Evolutionary conservation across 2,797 vertebrate genomes (phyloP), one percentile per base, ranked within the genome.

Genomic region (Dromococcyx pavoninus): DNA sequence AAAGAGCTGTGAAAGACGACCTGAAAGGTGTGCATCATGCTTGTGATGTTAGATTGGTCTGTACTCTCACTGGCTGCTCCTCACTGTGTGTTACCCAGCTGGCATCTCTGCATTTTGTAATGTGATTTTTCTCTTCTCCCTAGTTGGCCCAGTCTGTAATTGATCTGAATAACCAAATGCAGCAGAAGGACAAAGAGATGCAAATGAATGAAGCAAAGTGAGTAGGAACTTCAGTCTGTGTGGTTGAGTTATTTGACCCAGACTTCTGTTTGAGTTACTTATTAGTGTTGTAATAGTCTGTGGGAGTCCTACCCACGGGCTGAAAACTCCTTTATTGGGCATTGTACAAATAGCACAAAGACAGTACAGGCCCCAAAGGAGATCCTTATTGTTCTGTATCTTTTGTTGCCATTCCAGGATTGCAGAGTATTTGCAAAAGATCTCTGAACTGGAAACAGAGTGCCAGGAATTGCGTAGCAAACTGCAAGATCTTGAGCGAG

Each of bases 81-180:
- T 71, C 17, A 12, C 18, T 56, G 7, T n/a, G 24, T 64, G 14
- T 58, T 93, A 53, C 41, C 61, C n/a, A 51, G 10, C 66, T 86
- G 70, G 39, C 54, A 78, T 43, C 21, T 19, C 35, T 88, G 57
- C 33, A 17, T 21, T 80, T 80, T 77, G 30, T 93, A 54, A 93
- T 41, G 18, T 37, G 5, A 27, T 89, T 93, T n/a, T 69, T 93
- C 84, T 86, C 69, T 50, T 84, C 67, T 95, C 79, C 48, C 4
- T 92, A 99, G 99, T 94, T 99, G 96, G 99, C 99, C 44, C 99
- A 99, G 95, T 98, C 97, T 83, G 99, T 99, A 87, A 99, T 99
- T 39, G 99, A 99, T 85, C 98, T 99, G 84, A 99, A 99, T 96
- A 99, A 98, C 97, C 99, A 98, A 97, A 99, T 99, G 97, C 99